Base-by-base conservation (phyloP, 2,888 invertebrate species). In the Sinodicranocentrus sp. region DNA sequence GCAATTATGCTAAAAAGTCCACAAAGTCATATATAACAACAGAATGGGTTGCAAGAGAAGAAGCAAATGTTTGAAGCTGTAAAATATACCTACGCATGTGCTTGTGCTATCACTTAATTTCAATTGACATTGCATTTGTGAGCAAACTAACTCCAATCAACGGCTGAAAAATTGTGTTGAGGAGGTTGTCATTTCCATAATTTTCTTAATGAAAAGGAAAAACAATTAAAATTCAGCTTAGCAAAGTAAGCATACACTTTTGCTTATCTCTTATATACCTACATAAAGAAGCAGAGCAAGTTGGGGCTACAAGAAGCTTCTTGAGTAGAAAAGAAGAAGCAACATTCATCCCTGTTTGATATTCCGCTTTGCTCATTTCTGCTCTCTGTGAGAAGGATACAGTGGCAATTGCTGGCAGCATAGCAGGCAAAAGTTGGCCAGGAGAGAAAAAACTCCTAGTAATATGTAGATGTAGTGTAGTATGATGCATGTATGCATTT, bases 1-100 rank as follows among this genome's bases (percentile, higher is more conserved):
- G 71, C 71, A 79, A 79, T 79, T 79, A 71, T 79, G 71, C 71
- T 44, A 71, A 79, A 79, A 71, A 78, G 68, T 78, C 48, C 59
- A 33, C 57, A 23, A 39, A 57, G 21, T 65, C 65, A 21, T 65
- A 65, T 43, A 65, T 43, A 43, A 65, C 21, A 61, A 28, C 43
- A 21, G 39, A 21, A 43, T 21, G 43, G 65, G 17, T n/a, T 65
- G 61, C 1, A 43, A 5, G 28, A 17, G n/a, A 28, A 61, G 61
- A 61, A 28, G 19, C 61, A 33, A 57, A 33, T 6, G 28, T 48
- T 48, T 48, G 5, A 10, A 10, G 10, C 33, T 33, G 10, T n/a
- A n/a, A n/a, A n/a, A n/a, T n/a, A n/a, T n/a, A n/a, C n/a, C n/a
- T n/a, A n/a, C n/a, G 48, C 6, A 48, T 10, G 13, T 48, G 48